Conservation (phyloP, 2,113 vertebrate genomes). For the Anarrhichthys ocellatus region DNA sequence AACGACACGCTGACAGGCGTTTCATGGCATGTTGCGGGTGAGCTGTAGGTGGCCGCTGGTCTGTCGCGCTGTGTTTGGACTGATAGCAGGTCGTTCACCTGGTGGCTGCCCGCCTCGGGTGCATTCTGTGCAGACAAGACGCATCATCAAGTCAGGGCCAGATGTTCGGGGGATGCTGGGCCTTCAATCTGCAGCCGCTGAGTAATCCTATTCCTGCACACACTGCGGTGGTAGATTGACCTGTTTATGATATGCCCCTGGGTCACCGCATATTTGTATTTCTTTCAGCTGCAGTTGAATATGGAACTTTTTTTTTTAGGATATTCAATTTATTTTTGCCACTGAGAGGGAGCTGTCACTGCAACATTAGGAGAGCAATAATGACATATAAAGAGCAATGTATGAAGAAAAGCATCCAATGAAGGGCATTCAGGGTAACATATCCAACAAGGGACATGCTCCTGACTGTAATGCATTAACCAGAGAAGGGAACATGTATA, state of each 20-base stretch:
- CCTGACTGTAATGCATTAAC: neutral
- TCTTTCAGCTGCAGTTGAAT: neutral
- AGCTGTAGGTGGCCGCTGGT: conserved; percentile 22
- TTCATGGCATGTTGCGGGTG: neutral
- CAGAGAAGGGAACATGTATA: neutral
- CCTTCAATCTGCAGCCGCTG: conserved; percentile 23
- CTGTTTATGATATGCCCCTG: neutral
- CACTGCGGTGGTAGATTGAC: neutral
- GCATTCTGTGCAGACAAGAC: conserved; percentile 10
- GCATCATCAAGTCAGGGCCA: conserved; percentile 41
- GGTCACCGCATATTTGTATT: neutral
- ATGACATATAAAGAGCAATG: neutral
- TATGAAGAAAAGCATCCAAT: no score
- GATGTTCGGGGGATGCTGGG: conserved; percentile 66
- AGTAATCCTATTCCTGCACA: conserved; percentile 38
- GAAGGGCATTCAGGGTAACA: neutral
- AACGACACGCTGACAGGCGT: neutral
- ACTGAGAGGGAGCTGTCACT: neutral
- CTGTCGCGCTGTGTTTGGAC: conserved; percentile 19
- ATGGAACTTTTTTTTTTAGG: neutral
- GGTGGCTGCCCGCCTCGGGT: conserved; percentile 46
- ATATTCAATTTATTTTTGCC: neutral
- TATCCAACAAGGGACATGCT: neutral
- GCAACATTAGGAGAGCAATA: neutral
- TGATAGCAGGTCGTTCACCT: conserved; percentile 69